A percentile compares a stretch with the other conserved stretches of the same genome.
Conservation (phyloP, 2,888 invertebrate species). For the Drosophila neotestacea region DNA sequence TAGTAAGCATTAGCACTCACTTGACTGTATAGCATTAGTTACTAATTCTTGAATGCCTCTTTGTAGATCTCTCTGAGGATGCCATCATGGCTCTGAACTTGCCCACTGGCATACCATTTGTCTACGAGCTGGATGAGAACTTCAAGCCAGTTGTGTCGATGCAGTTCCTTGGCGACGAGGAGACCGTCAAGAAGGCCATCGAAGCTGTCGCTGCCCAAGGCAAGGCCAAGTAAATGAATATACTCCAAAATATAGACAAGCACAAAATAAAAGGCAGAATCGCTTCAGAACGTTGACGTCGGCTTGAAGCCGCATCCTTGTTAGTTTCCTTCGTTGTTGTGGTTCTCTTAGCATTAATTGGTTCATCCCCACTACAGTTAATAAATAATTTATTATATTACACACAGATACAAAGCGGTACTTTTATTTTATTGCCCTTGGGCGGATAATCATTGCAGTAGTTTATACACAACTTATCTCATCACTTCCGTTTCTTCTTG, state of each 20-base stretch:
- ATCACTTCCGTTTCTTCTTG: conserved; percentile 77
- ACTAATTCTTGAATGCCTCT: not conserved
- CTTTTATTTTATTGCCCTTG: conserved; percentile 28
- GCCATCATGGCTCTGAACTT: conserved; percentile 92
- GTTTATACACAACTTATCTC: not conserved
- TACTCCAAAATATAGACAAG: conserved; percentile 15
- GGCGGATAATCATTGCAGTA: conserved; percentile 7
- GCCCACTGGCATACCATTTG: conserved; percentile 93
- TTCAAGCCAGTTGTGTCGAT: conserved; percentile 91
- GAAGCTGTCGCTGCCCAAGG: conserved; percentile 93
- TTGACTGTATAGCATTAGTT: not conserved
- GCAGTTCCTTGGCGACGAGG: conserved; percentile 93
- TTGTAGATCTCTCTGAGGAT: conserved; percentile 89
- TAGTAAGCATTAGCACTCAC: conserved; percentile 86
- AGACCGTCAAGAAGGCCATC: conserved; percentile 92
- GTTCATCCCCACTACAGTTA: conserved; percentile 61
- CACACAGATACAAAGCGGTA: conserved; percentile 30
- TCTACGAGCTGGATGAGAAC: conserved; percentile 91
- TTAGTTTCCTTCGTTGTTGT: conserved; percentile 56
- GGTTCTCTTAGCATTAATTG: conserved; percentile 64
- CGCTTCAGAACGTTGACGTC: conserved; percentile 34
- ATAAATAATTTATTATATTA: conserved; percentile 73
- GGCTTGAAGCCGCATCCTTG: conserved; percentile 29
- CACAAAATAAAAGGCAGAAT: conserved; percentile 41
- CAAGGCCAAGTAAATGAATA: conserved; percentile 88